phyloP scores from a whole-genome alignment of 2,113 vertebrate genomes.

The Mobula birostris region DNA sequence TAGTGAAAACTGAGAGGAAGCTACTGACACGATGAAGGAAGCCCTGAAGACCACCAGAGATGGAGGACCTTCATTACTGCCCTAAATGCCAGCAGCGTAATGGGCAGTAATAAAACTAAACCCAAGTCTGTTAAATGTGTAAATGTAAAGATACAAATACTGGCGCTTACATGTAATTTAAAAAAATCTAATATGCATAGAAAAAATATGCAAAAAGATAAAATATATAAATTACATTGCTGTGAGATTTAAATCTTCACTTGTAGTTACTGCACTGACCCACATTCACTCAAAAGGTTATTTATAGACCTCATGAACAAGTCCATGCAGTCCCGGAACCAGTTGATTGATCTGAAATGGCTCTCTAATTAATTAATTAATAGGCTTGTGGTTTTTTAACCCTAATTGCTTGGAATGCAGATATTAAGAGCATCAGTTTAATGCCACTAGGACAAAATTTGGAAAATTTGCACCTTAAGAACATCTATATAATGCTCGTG shows the following conservation, averaged over 20 bases:
- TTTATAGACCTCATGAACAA: constrained; percentile 5
- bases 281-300: constrained; percentile 21
- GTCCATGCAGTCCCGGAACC: background rate
- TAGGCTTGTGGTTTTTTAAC: background rate
- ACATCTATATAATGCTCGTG: too few relatives aligned
- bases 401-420: background rate
- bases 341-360: background rate
- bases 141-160: background rate
- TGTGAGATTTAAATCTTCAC: background rate
- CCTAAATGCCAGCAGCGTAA: too few relatives aligned
- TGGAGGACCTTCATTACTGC: too few relatives aligned
- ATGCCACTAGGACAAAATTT: too few relatives aligned
- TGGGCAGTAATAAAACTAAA: background rate
- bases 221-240: background rate
- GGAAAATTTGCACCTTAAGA: too few relatives aligned
- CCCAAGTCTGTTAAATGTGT: background rate
- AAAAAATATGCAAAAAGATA: background rate
- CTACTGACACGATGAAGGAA: too few relatives aligned
- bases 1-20: too few relatives aligned
- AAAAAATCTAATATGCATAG: background rate
- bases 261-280: background rate
- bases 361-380: background rate
- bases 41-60: too few relatives aligned
- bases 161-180: background rate
- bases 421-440: background rate